Evolutionary conservation across 1,140 invertebrate genomes (phyloP).

Genomic region (Idris sp.): DNA sequence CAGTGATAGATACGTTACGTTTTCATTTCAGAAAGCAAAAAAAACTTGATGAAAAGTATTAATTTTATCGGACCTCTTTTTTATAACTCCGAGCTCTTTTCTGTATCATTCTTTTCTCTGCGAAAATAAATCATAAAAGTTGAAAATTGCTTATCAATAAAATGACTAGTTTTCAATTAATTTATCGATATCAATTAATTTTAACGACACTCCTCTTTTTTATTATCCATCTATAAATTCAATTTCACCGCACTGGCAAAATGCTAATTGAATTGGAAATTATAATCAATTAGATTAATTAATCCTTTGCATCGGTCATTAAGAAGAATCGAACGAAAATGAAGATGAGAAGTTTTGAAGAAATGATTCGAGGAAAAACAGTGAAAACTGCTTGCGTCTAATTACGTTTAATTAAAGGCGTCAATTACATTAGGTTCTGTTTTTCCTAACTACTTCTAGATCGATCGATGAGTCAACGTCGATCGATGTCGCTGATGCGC

Average conservation of each 20-base stretch:
- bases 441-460: slow-evolving; percentile 14
- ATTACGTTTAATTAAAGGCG: slow-evolving; percentile 44
- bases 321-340: slow-evolving; percentile 4
- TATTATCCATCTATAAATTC: no score
- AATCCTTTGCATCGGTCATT: slow-evolving; percentile 3
- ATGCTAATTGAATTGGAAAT: slow-evolving; percentile 6
- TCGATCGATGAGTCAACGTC: slow-evolving; percentile 53
- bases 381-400: slow-evolving; percentile 9
- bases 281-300: slow-evolving; percentile 22
- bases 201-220: no score
- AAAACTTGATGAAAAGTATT: no score
- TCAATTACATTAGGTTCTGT: slow-evolving; percentile 26
- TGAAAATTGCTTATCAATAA: no score
- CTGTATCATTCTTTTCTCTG: no score
- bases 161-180: no score
- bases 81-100: no score
- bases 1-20: no score
- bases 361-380: slow-evolving; percentile 24
- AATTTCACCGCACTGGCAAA: neutral
- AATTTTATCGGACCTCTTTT: no score
- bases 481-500: slow-evolving; percentile 8
- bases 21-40: no score
- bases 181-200: no score
- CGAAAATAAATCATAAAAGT: no score
- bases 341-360: slow-evolving; percentile 4